Base-by-base conservation (phyloP, 2,888 invertebrate species). In the Epinotia nisella region DNA sequence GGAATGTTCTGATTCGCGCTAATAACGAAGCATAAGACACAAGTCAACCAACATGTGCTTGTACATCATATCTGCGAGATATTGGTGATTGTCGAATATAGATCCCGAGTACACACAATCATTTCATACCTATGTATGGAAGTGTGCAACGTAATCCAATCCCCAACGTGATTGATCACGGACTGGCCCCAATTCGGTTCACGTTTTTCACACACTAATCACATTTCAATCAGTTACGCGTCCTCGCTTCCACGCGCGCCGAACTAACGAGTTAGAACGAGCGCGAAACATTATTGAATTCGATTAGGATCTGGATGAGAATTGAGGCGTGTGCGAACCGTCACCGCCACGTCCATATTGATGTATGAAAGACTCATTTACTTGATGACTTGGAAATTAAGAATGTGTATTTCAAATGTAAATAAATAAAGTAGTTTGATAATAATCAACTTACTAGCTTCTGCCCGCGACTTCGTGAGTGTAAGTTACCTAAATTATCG, bases 141-240 rank as follows among this genome's bases (percentile, higher is more conserved):
- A 10, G 61, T 21, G 45, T 53, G 41, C 55, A 13, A 29, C 49
- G 64, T 71, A 55, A 67, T 67, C 66, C 66, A 61, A 71, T 71
- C 45, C 24, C 21, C 9, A 13, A 10, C 11, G 19, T 66, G 71
- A 71, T 71, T 60, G 66, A 67, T 71, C 71, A 55, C 24, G n/a
- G n/a, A 61, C 41, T 39, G 51, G 11, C 13, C 24, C 15, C 56
- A 49, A 35, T 41, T 41, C 41, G n/a, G 11, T 17, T 21, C 9
- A n/a, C 11, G 9, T 45, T 24, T 45, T 17, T 61, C 11, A 19
- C 19, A 9, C 10, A 10, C 19, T 10, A 19, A 19, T 2, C 11
- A 2, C 10, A 11, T 11, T 17, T 53, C 19, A 19, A 10, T 53
- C 9, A 1, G 19, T 53, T 7, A 7, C 7, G 3, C n/a, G 1